Conservation (phyloP, 2,797 vertebrate genomes). For the Gadopsis bispinosus region DNA sequence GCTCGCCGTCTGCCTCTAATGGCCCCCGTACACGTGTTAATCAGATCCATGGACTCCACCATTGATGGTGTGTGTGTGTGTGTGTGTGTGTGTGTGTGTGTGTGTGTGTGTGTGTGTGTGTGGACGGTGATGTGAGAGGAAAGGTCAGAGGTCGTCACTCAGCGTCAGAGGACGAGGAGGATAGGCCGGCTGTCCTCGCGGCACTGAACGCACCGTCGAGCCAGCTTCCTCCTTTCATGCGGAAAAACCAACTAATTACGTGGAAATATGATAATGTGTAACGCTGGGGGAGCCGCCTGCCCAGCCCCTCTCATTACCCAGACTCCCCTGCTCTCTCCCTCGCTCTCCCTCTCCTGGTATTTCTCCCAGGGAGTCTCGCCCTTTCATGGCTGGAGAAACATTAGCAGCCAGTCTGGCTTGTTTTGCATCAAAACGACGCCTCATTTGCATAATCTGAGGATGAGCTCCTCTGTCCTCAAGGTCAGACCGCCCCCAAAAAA, state of each 20-base stretch:
- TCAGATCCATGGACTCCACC: conserved; percentile 23
- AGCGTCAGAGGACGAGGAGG: conserved; percentile 9
- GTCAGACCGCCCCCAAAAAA: conserved; percentile 40
- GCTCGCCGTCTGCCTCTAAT: conserved; percentile 22
- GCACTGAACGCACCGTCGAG: conserved; percentile 92
- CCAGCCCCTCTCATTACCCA: conserved; percentile 58
- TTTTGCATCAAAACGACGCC: conserved; percentile 89
- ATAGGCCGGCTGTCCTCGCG: conserved; percentile 67
- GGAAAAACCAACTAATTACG: conserved; percentile 99
- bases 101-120: neutral
- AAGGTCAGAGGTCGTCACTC: conserved; percentile 51
- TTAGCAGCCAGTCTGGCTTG: conserved; percentile 91
- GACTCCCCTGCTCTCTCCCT: conserved; percentile 27
- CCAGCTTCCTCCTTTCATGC: conserved; percentile 97
- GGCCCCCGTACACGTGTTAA: conserved; percentile 14
- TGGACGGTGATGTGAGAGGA: conserved; percentile 21
- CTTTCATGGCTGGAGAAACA: conserved; percentile 96
- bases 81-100: too few relatives aligned
- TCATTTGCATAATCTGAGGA: conserved; percentile 94
- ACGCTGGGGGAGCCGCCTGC: conserved; percentile 84
- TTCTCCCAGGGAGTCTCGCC: conserved; percentile 97
- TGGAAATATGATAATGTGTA: conserved; percentile 99
- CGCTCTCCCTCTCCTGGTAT: conserved; percentile 82
- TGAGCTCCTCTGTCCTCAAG: conserved; percentile 85
- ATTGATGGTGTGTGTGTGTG: neutral